A percentile compares a stretch with the other conserved stretches of the same genome.
phyloP scores from a whole-genome alignment of 1,140 invertebrate genomes.

The Sminthurides bifidus region DNA sequence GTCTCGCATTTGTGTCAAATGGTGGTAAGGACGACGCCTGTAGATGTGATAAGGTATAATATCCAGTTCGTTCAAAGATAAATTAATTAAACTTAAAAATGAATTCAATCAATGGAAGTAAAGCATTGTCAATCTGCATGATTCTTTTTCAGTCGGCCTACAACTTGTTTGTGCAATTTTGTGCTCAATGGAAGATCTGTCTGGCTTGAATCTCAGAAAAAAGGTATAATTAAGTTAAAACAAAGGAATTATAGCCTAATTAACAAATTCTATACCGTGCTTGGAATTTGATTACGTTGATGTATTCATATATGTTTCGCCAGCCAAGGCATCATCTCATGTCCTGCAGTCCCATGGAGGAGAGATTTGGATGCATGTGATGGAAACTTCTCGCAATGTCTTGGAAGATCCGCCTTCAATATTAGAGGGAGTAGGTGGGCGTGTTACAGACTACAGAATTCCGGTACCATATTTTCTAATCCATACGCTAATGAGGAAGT shows the following conservation, averaged over 20 bases:
- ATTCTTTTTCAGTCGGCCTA: constrained; percentile 53
- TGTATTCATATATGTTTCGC: neutral
- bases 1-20: constrained; percentile 59
- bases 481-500: neutral
- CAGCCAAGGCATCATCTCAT: constrained; percentile 76
- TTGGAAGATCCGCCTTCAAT: constrained; percentile 92
- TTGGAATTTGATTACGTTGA: neutral
- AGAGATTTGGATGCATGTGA: constrained; percentile 89
- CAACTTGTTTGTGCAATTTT: constrained; percentile 92
- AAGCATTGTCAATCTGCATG: neutral
- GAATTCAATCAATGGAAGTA: neutral
- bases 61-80: neutral
- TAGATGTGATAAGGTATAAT: constrained; percentile 71
- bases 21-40: constrained; percentile 81
- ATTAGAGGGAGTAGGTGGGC: constrained; percentile 79
- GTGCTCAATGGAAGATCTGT: constrained; percentile 83
- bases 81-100: neutral
- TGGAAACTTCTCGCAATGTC: constrained; percentile 70
- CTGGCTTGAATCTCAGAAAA: constrained; percentile 84
- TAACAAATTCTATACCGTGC: neutral
- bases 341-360: constrained; percentile 85
- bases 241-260: neutral
- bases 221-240: constrained; percentile 42
- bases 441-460: constrained; percentile 82
- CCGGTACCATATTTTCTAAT: constrained; percentile 36